A percentile compares a stretch with the other conserved stretches of the same genome.
Evolutionary conservation across 2,797 vertebrate genomes (phyloP).

Genomic region (Gymnocypris eckloni): DNA sequence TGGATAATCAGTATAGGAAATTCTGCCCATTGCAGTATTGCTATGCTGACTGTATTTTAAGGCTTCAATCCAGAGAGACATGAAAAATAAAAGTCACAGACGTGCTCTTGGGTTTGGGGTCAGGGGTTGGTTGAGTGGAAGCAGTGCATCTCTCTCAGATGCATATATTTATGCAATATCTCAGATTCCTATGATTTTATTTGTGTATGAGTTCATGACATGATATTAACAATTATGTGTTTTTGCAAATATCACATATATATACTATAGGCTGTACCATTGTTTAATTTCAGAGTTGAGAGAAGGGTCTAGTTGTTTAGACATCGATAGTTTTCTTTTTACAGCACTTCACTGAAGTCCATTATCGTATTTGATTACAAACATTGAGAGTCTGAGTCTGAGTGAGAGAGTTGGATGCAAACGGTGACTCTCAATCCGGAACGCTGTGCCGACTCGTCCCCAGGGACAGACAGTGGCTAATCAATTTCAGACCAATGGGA

Average conservation of each 20-base stretch:
- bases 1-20: background rate
- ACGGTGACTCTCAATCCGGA: slow-evolving; percentile 47
- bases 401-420: slow-evolving; percentile 19
- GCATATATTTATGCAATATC: background rate
- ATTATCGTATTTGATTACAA: slow-evolving; percentile 46
- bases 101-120: slow-evolving; percentile 6
- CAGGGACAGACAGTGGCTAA: slow-evolving; percentile 56
- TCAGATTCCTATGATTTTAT: slow-evolving; percentile 1
- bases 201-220: background rate
- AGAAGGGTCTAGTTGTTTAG: slow-evolving; percentile 39
- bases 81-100: slow-evolving; percentile 13
- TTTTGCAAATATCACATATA: background rate
- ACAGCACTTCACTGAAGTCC: slow-evolving; percentile 34
- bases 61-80: background rate
- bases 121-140: slow-evolving; percentile 29
- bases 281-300: slow-evolving; percentile 1
- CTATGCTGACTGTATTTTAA: background rate
- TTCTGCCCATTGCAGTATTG: background rate
- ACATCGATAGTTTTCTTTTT: slow-evolving; percentile 48
- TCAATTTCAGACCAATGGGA: slow-evolving; percentile 63
- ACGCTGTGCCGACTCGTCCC: slow-evolving; percentile 38
- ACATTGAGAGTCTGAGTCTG: slow-evolving; percentile 26
- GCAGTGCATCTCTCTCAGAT: background rate
- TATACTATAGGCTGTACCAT: background rate
- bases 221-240: background rate